A percentile compares a stretch with the other conserved stretches of the same genome.
These are phyloP conservation scores for Brachionus sp. DNA, from an alignment of 1,140 invertebrate species.

Conservation along the genomic window DNA sequence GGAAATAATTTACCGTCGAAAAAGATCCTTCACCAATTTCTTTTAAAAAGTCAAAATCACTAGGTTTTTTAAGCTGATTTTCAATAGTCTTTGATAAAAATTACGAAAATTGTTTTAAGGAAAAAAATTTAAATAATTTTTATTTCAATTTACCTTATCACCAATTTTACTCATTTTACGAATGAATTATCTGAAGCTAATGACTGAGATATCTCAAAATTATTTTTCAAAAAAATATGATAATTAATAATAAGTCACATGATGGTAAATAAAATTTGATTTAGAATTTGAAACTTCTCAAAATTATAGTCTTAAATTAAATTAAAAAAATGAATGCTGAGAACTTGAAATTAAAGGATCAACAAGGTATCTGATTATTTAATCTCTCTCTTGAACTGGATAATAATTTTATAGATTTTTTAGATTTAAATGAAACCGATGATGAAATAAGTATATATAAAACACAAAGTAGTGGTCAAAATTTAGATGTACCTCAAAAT, in stretches of 20 bases:
- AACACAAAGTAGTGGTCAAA: neutral
- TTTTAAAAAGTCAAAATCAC: slow-evolving; percentile 90
- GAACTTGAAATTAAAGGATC: neutral
- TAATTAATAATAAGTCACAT: neutral
- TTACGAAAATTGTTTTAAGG: neutral
- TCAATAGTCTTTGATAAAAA: neutral
- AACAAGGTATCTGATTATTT: neutral
- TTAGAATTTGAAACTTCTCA: neutral
- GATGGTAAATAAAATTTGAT: neutral
- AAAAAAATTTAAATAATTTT: neutral
- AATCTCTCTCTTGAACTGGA: neutral
- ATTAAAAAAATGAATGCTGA: neutral
- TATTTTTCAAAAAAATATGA: neutral
- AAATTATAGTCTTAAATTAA: neutral
- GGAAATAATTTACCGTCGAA: slow-evolving; percentile 71
- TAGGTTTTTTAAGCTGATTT: neutral
- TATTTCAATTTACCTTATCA: neutral
- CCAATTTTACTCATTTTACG: neutral
- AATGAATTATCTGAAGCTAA: neutral
- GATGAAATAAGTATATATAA: slow-evolving; percentile 16
- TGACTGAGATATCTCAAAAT: neutral
- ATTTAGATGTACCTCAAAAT: neutral
- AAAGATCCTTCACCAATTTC: slow-evolving; percentile 92
- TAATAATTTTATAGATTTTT: neutral
- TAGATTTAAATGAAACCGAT: neutral